These are phyloP conservation scores for Porites divaricata DNA, from an alignment of 92 coral and sea anemone species.

Conservation along the genomic window DNA sequence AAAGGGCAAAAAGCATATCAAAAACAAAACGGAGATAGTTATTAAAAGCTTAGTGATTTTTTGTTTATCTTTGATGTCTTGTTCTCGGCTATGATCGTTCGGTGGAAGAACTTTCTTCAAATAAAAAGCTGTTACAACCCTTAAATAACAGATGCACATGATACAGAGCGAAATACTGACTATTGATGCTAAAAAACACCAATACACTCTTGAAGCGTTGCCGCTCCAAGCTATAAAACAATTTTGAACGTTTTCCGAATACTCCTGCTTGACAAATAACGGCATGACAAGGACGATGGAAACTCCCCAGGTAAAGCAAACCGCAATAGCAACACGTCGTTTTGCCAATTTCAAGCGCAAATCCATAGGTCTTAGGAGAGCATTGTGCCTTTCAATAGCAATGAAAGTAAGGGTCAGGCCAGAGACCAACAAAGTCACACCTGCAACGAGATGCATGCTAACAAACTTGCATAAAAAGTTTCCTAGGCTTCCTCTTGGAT, in stretches of 20 bases:
- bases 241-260: conserved; percentile 6
- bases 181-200: conserved; percentile 65
- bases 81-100: conserved; percentile 1
- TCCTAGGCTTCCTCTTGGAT: conserved; percentile 63
- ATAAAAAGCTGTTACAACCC: conserved; percentile 67
- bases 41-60: conserved; percentile 71
- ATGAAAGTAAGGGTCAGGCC: conserved; percentile 69
- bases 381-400: conserved; percentile 72
- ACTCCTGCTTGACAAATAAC: conserved; percentile 60
- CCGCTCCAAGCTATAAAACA: conserved; percentile 55
- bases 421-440: conserved; percentile 65
- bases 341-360: conserved; percentile 42
- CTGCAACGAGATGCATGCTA: conserved; percentile 55
- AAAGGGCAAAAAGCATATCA: conserved; percentile 74
- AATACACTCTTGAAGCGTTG: conserved; percentile 49
- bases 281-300: conserved; percentile 64
- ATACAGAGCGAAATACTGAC: conserved; percentile 35
- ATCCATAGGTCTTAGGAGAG: conserved; percentile 50
- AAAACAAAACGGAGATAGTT: conserved; percentile 65
- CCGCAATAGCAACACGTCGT: conserved; percentile 54
- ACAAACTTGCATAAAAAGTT: conserved; percentile 80
- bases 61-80: conserved; percentile 62
- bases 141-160: conserved; percentile 69
- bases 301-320: conserved; percentile 64
- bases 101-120: conserved; percentile 68